phyloP scores from a whole-genome alignment of 2,113 vertebrate genomes.

The Egretta garzetta region DNA sequence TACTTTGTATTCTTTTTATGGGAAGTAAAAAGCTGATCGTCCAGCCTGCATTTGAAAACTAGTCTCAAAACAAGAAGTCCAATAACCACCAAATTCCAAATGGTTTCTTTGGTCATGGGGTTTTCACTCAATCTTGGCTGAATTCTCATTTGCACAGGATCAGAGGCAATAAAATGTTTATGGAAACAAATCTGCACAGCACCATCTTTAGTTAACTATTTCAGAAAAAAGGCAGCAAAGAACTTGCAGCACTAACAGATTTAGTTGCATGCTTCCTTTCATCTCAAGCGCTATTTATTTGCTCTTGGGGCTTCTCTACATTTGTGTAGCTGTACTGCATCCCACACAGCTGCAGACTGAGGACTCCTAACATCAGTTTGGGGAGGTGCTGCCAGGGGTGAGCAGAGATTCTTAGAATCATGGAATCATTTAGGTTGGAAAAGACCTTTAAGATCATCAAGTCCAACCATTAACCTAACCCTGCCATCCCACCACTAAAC shows the following conservation, averaged over 20 bases:
- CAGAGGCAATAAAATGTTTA: not conserved
- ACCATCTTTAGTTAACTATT: not conserved
- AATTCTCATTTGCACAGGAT: not conserved
- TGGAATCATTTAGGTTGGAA: too few relatives aligned
- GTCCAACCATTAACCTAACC: too few relatives aligned
- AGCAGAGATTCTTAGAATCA: not conserved
- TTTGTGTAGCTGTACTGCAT: not conserved
- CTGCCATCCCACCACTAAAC: too few relatives aligned
- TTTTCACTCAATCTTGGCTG: not conserved
- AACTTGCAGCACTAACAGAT: not conserved
- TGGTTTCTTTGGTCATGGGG: not conserved
- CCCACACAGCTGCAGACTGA: accelerated
- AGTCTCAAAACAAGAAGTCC: not conserved
- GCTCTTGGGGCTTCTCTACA: not conserved
- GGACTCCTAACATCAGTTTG: not conserved
- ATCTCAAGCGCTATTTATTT: not conserved
- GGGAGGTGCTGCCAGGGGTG: not conserved
- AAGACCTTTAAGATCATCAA: too few relatives aligned
- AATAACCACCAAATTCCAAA: not conserved
- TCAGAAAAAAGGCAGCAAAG: not conserved
- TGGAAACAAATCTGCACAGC: not conserved
- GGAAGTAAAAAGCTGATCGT: not conserved
- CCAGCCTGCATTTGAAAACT: not conserved
- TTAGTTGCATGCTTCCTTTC: not conserved
- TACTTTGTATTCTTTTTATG: not conserved